Percentiles rank a stretch among this genome's conserved stretches.
phyloP scores from a whole-genome alignment of 2,797 vertebrate genomes.

The Anguilla obscura region DNA sequence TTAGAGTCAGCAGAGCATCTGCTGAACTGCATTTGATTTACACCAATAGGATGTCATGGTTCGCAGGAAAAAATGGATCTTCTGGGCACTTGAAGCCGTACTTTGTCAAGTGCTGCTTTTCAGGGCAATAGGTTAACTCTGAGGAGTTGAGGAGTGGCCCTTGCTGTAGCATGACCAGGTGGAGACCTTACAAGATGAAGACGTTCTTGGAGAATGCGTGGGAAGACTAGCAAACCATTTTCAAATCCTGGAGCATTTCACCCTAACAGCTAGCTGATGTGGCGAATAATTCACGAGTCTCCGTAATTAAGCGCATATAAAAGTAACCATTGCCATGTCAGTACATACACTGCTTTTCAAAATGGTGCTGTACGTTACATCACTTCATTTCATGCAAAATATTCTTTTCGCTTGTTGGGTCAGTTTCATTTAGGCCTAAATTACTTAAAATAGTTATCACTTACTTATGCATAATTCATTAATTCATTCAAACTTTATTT shows the following conservation, averaged over 20 bases:
- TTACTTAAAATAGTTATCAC: neutral
- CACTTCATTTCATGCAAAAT: neutral
- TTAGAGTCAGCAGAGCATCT: neutral
- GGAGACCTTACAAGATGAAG: conserved; percentile 22
- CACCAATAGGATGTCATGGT: neutral
- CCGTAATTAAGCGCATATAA: neutral
- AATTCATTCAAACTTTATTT: no score
- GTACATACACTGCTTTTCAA: neutral
- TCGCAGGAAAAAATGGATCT: neutral
- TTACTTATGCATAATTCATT: no score
- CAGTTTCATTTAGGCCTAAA: neutral
- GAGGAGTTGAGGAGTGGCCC: conserved; percentile 17
- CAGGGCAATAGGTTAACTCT: conserved; percentile 21
- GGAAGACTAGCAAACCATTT: conserved; percentile 3
- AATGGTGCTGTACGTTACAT: neutral
- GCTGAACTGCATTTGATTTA: neutral
- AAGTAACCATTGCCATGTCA: neutral
- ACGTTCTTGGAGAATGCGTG: neutral
- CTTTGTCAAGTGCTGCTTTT: conserved; percentile 5
- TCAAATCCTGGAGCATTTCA: conserved; percentile 18
- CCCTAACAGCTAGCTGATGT: conserved; percentile 3
- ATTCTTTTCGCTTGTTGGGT: neutral
- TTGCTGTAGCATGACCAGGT: neutral
- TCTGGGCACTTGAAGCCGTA: neutral
- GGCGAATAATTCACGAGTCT: neutral